Evolutionary conservation across 1,140 invertebrate species (phyloP), one percentile per base, ranked within the genome.

Genomic region (Steinernema khuongi): DNA sequence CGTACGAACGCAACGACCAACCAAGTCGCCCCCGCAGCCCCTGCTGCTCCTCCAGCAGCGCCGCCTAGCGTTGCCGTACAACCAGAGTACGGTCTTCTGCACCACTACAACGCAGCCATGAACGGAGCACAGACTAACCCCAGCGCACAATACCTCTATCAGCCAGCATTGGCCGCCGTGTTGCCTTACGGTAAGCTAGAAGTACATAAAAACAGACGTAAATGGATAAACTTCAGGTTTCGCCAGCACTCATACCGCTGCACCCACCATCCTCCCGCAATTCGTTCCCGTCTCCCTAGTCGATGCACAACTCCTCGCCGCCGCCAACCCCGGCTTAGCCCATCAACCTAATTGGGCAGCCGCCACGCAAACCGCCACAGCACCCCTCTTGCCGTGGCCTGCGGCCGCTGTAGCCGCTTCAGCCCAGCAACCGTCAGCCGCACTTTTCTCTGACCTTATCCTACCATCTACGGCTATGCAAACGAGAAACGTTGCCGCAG

Each of bases 281-380:
- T 81, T 80, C 32, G 71, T 80, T 66, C 79, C 79, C n/a, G 72
- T 80, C 7, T 80, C 80, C 1, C 77, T 81, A 14, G 71, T 81
- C 19, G 79, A 81, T 43, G 81, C 78, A 28, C 41, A 36, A 69
- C 7, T 71, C 18, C 29, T 72, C 7, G 74, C 79, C 29, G 78
- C 77, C 36, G 29, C 74, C 29, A 66, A 66, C 22, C 29, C 67
- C 7, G 74, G 73, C n/a, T 18, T 31, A n/a, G 19, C 28, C 75
- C 31, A 26, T 29, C 79, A 80, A 31, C 79, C 70, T 29, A 73
- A 73, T 75, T 69, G 31, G 41, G 30, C 72, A n/a, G 72, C 72
- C 67, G 31, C 30, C 28, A 72, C 29, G 22, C 30, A 31, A n/a
- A 44, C 75, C 28, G 77, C 67, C 30, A 22, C 73, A 18, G 22